Evolutionary conservation across 2,888 invertebrate species (phyloP), one percentile per base, ranked within the genome.

Genomic region (Eumacrocentrus americanus): DNA sequence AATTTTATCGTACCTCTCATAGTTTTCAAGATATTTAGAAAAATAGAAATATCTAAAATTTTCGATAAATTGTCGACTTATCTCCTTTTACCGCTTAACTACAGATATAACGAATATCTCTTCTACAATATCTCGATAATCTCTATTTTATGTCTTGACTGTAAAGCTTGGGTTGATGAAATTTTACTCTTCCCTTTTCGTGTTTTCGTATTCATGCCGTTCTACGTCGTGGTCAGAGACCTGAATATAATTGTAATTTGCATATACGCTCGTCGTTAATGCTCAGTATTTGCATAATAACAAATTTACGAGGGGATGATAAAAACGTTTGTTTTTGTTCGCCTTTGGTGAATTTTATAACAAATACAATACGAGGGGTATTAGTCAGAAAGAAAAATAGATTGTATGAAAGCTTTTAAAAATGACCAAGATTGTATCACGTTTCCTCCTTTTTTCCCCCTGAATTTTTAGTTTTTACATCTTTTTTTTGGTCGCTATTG

Each of bases 101-200:
- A n/a, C n/a, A n/a, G n/a, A n/a, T n/a, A n/a, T n/a, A n/a, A n/a
- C n/a, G n/a, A n/a, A n/a, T n/a, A n/a, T n/a, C n/a, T n/a, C n/a
- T n/a, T n/a, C 22, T 11, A 1, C 18, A 42, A 58, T 20, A 14
- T n/a, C 40, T 22, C 53, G 12, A 38, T 11, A 35, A 68, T 65
- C n/a, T n/a, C n/a, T n/a, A n/a, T n/a, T n/a, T n/a, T n/a, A n/a
- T n/a, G n/a, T n/a, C n/a, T n/a, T n/a, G n/a, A n/a, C n/a, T n/a
- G n/a, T n/a, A n/a, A n/a, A n/a, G n/a, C n/a, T 37, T 0, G 4
- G 14, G n/a, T 37, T 5, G 5, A 9, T 2, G 1, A 37, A n/a
- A 12, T 2, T 4, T 9, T 37, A n/a, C 5, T 12, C 2, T 12
- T 37, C 37, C n/a, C 4, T n/a, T 37, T 37, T 3, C 12, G 37